Base-by-base conservation (phyloP, 2,888 invertebrate species). In the Cephus runcator region DNA sequence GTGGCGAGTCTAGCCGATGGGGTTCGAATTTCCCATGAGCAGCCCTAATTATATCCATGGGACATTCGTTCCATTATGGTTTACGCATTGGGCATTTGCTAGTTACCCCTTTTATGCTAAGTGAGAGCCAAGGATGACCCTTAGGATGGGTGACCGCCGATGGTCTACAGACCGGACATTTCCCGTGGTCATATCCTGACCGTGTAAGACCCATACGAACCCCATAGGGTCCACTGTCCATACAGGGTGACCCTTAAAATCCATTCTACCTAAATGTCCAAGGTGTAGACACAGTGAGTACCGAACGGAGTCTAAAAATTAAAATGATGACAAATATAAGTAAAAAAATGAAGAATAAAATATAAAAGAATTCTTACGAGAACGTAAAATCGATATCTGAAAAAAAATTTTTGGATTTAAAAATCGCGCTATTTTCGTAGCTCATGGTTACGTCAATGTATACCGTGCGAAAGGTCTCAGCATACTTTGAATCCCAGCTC, bases 41-140 rank as follows among this genome's bases (percentile, higher is more conserved):
- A 83, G 83, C 83, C 87, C 91, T 91, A 90, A 91, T 91, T 91
- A 91, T 89, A 88, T 87, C 87, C 88, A 90, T 84, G 90, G 91
- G 90, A 90, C 91, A 90, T 84, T 90, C 88, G 86, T 83, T 83
- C 87, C 77, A 86, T 89, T 88, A 88, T 89, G 77, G 83, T 81
- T 78, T 80, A 73, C 80, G 87, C 85, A 89, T 86, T 88, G 86
- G 88, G 83, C 86, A 86, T 84, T 87, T 84, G 85, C 85, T 85
- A 85, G 84, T 87, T 87, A 88, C 87, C 90, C 71, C 89, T 86
- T 90, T 90, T 90, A 90, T 90, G 90, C 89, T 87, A 90, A 90
- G 89, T 87, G 88, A 90, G 89, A 89, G 84, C 85, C 82, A 85
- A 82, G 87, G 88, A 89, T 89, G 88, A 89, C 89, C 89, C 89